Conservation (phyloP, 2,113 vertebrate species). For the Oryzias javanicus region DNA sequence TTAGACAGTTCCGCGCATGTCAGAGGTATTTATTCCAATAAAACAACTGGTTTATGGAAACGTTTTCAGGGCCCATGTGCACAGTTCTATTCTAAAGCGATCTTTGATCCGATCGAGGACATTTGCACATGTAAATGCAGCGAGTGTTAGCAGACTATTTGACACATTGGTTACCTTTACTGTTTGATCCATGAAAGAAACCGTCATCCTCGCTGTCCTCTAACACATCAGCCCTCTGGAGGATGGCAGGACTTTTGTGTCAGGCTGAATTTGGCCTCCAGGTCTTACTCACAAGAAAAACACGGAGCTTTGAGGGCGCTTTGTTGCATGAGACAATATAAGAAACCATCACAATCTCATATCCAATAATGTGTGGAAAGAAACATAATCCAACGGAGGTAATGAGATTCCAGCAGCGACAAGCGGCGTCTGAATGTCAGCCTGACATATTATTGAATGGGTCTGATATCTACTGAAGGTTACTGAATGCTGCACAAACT, state of each 20-base stretch:
- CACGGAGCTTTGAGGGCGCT: constrained; percentile 5
- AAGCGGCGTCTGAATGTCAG: constrained; percentile 45
- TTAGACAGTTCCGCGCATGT: too few relatives aligned
- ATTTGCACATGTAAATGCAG: too few relatives aligned
- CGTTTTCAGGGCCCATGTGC: too few relatives aligned
- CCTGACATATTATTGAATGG: constrained; percentile 23
- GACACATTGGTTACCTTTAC: not conserved
- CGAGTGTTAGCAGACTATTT: too few relatives aligned
- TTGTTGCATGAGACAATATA: constrained; percentile 31
- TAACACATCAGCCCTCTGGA: not conserved
- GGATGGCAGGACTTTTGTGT: not conserved
- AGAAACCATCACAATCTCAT: constrained; percentile 17
- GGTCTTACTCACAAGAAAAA: not conserved
- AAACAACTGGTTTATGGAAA: too few relatives aligned
- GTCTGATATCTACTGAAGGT: constrained; percentile 34
- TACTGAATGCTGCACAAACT: constrained; percentile 30
- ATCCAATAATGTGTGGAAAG: constrained; percentile 33
- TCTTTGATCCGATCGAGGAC: too few relatives aligned
- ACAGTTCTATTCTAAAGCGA: too few relatives aligned
- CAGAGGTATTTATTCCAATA: too few relatives aligned
- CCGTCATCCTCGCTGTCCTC: not conserved
- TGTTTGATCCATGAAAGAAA: not conserved
- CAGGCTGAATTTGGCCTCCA: not conserved
- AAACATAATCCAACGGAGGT: constrained; percentile 43
- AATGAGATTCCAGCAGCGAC: constrained; percentile 52